Base-by-base conservation (phyloP, 2,113 vertebrate genomes). In the Nesoenas mayeri region DNA sequence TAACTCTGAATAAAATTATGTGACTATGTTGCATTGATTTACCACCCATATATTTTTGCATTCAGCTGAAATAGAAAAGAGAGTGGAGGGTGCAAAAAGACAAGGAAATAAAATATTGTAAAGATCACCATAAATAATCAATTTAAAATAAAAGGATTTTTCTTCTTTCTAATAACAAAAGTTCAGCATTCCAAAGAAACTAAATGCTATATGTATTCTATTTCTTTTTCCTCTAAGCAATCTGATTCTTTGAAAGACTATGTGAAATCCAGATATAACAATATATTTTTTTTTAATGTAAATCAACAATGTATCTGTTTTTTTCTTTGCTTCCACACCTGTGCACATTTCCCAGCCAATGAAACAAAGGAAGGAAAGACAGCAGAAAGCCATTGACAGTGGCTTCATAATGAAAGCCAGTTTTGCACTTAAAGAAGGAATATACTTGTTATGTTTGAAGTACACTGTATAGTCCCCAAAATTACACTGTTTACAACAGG, bases 261-360 rank as follows among this genome's bases (percentile, higher is more conserved):
- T 50, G 14, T 70, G 14, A 70, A 75, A 85, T 17, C 12, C 44
- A 42, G 15, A 32, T 71, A 28, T 5, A 79, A 70, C 18, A 62
- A 34, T 26, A n/a, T 4, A 26, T 14, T 4, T 1, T 17, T 93
- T 85, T 60, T 2, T 26, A 87, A 61, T 21, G 5, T 10, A 74
- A 66, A 40, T 26, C 11, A 66, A 21, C 8, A 47, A 47, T 0
- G 0, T 60, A 50, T 40, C 7, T 38, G 1, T 0, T 6, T 74
- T 74, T 69, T 53, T n/a, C 2, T 29, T 47, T 15, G 38, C 12
- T 72, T 85, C 29, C 8, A 29, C 6, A 4, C 3, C 20, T 34
- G 7, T 44, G 8, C 11, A 13, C 5, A 9, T 61, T 47, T 62
- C 2, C 15, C 4, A n/a, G 42, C 13, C 34, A 56, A 34, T 21